phyloP scores from a whole-genome alignment of 2,888 invertebrate species.

The Zele albiditarsus region DNA sequence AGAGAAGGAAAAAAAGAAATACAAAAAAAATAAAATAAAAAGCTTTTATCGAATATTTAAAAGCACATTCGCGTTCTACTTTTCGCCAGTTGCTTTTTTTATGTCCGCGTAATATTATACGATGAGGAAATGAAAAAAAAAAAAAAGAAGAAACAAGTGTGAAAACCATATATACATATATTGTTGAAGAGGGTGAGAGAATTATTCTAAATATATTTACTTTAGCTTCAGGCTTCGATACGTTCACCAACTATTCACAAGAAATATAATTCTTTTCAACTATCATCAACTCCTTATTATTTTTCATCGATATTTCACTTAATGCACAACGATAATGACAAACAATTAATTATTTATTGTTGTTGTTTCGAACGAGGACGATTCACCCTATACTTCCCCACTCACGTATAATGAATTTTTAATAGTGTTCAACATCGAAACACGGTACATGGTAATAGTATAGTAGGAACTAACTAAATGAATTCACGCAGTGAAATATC shows the following conservation, averaged over 20 bases:
- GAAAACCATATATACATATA: neutral
- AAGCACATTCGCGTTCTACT: conserved; percentile 38
- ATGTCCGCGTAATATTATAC: conserved; percentile 29
- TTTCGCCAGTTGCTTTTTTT: conserved; percentile 6
- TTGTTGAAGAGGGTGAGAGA: neutral
- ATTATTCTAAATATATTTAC: conserved; percentile 19
- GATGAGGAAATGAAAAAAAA: conserved; percentile 7
- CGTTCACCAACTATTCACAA: neutral
- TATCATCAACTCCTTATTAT: no score
- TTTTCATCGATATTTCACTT: neutral
- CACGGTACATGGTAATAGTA: neutral
- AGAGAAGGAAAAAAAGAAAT: neutral
- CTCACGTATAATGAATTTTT: conserved; percentile 21
- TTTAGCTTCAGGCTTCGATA: conserved; percentile 4
- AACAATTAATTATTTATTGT: neutral
- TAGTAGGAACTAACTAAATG: neutral
- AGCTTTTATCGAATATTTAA: conserved; percentile 40
- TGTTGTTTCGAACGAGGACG: neutral
- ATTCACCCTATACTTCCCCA: neutral
- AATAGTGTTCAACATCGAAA: conserved; percentile 9
- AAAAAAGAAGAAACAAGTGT: conserved; percentile 1
- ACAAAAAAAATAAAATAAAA: conserved; percentile 6
- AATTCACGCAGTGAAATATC: conserved; percentile 6
- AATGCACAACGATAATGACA: neutral
- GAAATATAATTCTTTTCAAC: no score